Conservation (phyloP, 2,888 invertebrate genomes). For the Nephrocerus scutellatus region DNA sequence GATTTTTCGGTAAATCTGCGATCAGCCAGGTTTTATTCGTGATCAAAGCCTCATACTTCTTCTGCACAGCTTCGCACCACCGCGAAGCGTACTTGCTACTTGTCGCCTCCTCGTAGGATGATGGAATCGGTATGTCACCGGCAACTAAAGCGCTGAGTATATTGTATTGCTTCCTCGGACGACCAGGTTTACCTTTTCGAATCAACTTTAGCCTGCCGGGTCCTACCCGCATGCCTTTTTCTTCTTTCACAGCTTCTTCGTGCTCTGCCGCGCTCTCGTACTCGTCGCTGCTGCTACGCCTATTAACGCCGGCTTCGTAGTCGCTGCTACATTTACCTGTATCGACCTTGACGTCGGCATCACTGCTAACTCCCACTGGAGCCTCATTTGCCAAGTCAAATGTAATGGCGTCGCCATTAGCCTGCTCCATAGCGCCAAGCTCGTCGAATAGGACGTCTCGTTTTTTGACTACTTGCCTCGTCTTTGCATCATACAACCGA, state of each 20-base stretch:
- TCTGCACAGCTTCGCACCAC: conserved; percentile 19
- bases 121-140: conserved; percentile 12
- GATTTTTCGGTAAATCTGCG: conserved; percentile 16
- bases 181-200: conserved; percentile 17
- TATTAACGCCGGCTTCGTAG: no score
- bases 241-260: no score
- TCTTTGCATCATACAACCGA: conserved; percentile 8
- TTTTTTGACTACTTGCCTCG: no score
- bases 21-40: conserved; percentile 19
- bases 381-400: no score
- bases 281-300: no score
- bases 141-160: conserved; percentile 10
- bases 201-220: conserved; percentile 17
- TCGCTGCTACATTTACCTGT: no score
- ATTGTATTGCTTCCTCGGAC: conserved; percentile 18
- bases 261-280: no score
- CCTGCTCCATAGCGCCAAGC: no score
- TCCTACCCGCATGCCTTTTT: conserved; percentile 11
- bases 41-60: conserved; percentile 16
- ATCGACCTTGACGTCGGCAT: no score
- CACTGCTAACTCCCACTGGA: no score
- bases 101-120: conserved; percentile 14
- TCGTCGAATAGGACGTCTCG: no score
- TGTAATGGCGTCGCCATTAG: no score
- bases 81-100: conserved; percentile 11